Conservation (phyloP, 2,888 invertebrate genomes). For the Diplazon laetatorius region DNA sequence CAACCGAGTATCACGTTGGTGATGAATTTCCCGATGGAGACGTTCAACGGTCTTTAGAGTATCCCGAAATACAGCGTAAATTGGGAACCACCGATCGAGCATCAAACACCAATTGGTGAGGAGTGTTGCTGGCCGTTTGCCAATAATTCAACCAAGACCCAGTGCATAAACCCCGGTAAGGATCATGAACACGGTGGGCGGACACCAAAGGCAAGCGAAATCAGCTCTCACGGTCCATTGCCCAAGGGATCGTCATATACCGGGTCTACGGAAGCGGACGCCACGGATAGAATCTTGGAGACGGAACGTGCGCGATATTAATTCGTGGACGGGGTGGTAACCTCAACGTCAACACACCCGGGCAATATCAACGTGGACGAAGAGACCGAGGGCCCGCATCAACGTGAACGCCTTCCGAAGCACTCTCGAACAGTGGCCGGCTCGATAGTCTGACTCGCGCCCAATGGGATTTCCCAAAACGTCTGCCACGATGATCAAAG, state of each 20-base stretch:
- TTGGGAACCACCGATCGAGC: neutral
- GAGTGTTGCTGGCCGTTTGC: neutral
- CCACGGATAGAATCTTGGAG: constrained; percentile 10
- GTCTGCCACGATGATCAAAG: constrained; percentile 48
- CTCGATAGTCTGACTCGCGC: constrained; percentile 11
- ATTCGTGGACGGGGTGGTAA: constrained; percentile 16
- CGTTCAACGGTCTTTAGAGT: neutral
- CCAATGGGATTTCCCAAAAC: constrained; percentile 17
- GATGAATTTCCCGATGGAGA: neutral
- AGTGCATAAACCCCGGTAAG: neutral
- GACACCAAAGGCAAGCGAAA: constrained; percentile 17
- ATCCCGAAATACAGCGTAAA: neutral
- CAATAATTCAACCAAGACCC: constrained; percentile 17
- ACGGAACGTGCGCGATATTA: constrained; percentile 11
- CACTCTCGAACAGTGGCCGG: constrained; percentile 26
- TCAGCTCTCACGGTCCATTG: neutral
- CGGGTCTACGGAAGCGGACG: neutral
- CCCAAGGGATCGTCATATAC: neutral
- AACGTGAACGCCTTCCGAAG: neutral
- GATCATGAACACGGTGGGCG: neutral
- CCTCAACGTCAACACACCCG: constrained; percentile 29
- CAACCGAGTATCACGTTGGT: no score
- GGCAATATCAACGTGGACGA: constrained; percentile 35
- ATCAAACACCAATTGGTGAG: constrained; percentile 1
- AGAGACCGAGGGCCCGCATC: constrained; percentile 7